These are phyloP conservation scores for Nomada hirtipes DNA, from an alignment of 2,888 invertebrate species.

Conservation along the genomic window DNA sequence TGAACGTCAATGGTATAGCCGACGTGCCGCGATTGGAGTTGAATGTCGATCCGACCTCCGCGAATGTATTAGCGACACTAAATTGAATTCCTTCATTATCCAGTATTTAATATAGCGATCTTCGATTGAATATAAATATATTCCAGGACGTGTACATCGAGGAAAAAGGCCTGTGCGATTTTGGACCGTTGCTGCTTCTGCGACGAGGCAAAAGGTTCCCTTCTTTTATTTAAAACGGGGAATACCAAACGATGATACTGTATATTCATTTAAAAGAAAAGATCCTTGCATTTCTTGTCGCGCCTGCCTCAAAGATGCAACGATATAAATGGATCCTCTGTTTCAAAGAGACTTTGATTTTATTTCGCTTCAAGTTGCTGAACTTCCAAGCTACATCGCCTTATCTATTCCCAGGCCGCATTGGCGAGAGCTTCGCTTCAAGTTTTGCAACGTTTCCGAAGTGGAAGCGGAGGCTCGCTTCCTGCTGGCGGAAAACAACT, in stretches of 20 bases:
- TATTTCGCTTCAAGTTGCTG: not conserved
- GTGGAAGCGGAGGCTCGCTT: conserved; percentile 85
- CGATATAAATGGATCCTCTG: not conserved
- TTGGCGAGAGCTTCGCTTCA: conserved; percentile 85
- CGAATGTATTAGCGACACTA: conserved; percentile 52
- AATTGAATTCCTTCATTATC: not conserved
- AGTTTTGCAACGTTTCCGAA: conserved; percentile 86
- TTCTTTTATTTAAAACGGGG: not conserved
- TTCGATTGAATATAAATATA: not conserved
- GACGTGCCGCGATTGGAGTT: conserved; percentile 75
- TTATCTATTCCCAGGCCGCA: conserved; percentile 84
- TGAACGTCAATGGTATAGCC: conserved; percentile 71
- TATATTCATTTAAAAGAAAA: no score
- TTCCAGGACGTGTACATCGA: conserved; percentile 69
- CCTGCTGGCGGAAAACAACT: conserved; percentile 83
- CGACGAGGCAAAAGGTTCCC: conserved; percentile 69
- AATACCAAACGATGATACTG: no score
- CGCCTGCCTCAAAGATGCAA: no score
- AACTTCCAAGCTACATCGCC: conserved; percentile 25
- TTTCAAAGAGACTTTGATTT: not conserved
- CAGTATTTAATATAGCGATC: not conserved
- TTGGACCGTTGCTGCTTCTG: conserved; percentile 73
- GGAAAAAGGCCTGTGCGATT: conserved; percentile 75
- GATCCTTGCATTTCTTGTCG: no score
- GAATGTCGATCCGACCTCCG: conserved; percentile 72